Evolutionary conservation across 2,888 invertebrate genomes (phyloP), one percentile per base, ranked within the genome.

Genomic region (Metellina segmentata): DNA sequence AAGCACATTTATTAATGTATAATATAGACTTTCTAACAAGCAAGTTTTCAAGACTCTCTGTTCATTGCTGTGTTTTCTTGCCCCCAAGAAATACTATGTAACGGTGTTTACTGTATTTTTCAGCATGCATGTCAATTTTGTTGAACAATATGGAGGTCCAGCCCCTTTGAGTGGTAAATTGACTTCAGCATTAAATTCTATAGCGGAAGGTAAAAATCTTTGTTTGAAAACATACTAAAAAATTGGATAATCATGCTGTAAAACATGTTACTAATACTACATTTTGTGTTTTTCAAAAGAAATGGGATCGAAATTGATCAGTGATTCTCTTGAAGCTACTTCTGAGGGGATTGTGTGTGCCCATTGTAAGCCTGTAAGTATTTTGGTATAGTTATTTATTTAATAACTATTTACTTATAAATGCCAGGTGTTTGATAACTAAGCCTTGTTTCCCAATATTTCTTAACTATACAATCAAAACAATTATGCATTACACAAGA

Each of bases 321-420:
- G 51, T 72, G 92, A 92, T 51, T 16, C 79, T 34, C 79, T 92
- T 7, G 90, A 90, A 88, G 87, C 85, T 19, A 20, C 52, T 16
- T 48, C 70, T 61, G 88, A 90, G 48, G 53, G 34, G 51, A 78
- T 79, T 74, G 70, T 49, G n/a, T 92, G 86, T 81, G 48, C 70
- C 11, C 82, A 92, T 8, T 92, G 92, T 49, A 87, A 81, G 69
- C 72, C 92, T 20, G 92, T 92, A 75, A 90, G 92, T 91, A 16
- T 88, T 77, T 4, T 52, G 9, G 49, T 6, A 16, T 51, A 52
- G 70, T 49, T 52, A 53, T 5, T 20, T 72, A 52, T 71, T 13
- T 81, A 8, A 19, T 79, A 11, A 79, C 19, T 52, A 77, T 48
- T 48, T 48, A 11, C 8, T 19, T 8, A 20, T 7, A 11, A 74